phyloP scores from a whole-genome alignment of 1,140 invertebrate species.

The Eriosoma lanigerum region DNA sequence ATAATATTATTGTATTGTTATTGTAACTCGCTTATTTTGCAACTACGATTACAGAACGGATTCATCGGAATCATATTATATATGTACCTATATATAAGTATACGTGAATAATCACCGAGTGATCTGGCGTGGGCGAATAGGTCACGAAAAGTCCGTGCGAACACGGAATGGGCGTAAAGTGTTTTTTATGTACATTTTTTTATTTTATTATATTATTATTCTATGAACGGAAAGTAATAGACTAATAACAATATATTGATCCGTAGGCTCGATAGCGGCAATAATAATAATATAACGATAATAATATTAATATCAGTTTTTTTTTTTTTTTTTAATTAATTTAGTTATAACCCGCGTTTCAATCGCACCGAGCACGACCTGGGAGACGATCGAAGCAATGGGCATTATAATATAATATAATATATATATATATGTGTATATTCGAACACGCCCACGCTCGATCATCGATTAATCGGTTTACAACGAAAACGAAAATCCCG shows the following conservation, averaged over 20 bases:
- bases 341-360: slow-evolving; percentile 46
- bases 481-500: slow-evolving; percentile 32
- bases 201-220: neutral
- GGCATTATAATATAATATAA: too few relatives aligned
- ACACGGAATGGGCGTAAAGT: slow-evolving; percentile 50
- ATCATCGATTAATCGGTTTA: slow-evolving; percentile 50
- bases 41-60: neutral
- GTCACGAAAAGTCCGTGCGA: slow-evolving; percentile 48
- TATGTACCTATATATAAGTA: too few relatives aligned
- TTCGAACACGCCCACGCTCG: slow-evolving; percentile 48
- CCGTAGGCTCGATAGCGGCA: slow-evolving; percentile 42
- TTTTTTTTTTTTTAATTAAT: slow-evolving; percentile 50
- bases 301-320: slow-evolving; percentile 43
- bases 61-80: slow-evolving; percentile 32
- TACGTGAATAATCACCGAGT: slow-evolving; percentile 27
- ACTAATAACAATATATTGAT: slow-evolving; percentile 50
- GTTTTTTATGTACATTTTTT: neutral
- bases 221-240: slow-evolving; percentile 35
- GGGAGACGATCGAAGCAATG: neutral
- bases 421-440: slow-evolving; percentile 13
- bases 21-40: slow-evolving; percentile 16
- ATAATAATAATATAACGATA: slow-evolving; percentile 40
- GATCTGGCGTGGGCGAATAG: slow-evolving; percentile 44
- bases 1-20: slow-evolving; percentile 13
- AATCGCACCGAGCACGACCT: slow-evolving; percentile 31